Evolutionary conservation across 1,140 invertebrate species (phyloP).

Genomic region (Hyles vespertilio): DNA sequence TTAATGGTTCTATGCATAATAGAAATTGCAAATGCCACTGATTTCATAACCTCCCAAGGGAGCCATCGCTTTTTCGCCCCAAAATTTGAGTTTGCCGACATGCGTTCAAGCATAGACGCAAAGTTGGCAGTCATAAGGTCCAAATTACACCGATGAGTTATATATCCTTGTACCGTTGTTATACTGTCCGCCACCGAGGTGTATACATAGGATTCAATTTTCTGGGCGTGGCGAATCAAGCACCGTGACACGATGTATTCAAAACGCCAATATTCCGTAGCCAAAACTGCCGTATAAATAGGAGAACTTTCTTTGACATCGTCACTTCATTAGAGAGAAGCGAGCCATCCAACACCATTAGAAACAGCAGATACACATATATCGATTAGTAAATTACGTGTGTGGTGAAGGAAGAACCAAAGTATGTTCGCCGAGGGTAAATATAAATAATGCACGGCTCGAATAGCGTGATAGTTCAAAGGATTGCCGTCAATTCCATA

Average conservation of each 20-base stretch:
- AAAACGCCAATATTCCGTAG: constrained; percentile 67
- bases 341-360: too few relatives aligned
- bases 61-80: constrained; percentile 67
- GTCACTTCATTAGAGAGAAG: constrained; percentile 29
- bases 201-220: constrained; percentile 72
- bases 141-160: neutral
- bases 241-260: constrained; percentile 73
- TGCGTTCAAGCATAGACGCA: constrained; percentile 28
- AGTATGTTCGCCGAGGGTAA: constrained; percentile 73
- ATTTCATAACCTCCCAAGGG: constrained; percentile 76
- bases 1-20: constrained; percentile 75
- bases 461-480: constrained; percentile 74
- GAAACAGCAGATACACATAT: constrained; percentile 23
- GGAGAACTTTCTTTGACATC: constrained; percentile 49
- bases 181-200: constrained; percentile 47
- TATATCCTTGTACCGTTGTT: constrained; percentile 37
- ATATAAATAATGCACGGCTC: constrained; percentile 72
- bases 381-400: constrained; percentile 63
- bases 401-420: constrained; percentile 62
- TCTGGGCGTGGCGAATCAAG: constrained; percentile 73
- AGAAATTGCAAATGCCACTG: constrained; percentile 77
- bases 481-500: constrained; percentile 49
- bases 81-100: constrained; percentile 43
- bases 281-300: constrained; percentile 68
- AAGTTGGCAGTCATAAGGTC: constrained; percentile 7